Evolutionary conservation across 2,888 invertebrate species (phyloP).

Genomic region (Tachina fera): DNA sequence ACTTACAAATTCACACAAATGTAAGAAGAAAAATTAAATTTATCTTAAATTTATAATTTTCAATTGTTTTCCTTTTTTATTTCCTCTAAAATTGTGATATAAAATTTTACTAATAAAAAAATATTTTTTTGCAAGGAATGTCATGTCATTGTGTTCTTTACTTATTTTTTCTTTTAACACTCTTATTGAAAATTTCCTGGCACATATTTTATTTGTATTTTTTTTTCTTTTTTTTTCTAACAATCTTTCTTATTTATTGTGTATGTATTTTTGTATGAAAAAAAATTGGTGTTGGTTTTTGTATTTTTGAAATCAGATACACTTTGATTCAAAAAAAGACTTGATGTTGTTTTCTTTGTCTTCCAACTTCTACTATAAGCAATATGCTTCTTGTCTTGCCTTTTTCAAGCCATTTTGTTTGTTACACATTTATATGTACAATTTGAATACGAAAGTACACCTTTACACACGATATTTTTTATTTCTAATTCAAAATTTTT

Average conservation of each 20-base stretch:
- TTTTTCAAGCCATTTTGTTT: conserved; percentile 52
- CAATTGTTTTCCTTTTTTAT: neutral
- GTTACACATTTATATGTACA: conserved; percentile 12
- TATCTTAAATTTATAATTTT: conserved; percentile 70
- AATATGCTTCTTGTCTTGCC: conserved; percentile 46
- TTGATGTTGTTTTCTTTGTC: conserved; percentile 51
- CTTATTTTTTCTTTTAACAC: conserved; percentile 18
- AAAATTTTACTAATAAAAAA: conserved; percentile 65
- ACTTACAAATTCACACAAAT: conserved; percentile 82
- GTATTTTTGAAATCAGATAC: neutral
- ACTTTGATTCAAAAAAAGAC: neutral
- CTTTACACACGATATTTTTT: conserved; percentile 12
- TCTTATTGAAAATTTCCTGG: conserved; percentile 39
- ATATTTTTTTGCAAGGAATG: conserved; percentile 49
- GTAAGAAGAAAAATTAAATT: conserved; percentile 76
- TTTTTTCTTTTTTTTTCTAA: conserved; percentile 10
- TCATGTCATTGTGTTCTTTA: conserved; percentile 38
- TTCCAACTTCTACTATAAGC: conserved; percentile 30
- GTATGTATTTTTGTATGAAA: conserved; percentile 49
- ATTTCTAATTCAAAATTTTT: conserved; percentile 11
- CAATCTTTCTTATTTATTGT: conserved; percentile 6
- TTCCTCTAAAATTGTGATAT: conserved; percentile 14
- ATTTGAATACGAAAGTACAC: conserved; percentile 1
- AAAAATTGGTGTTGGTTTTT: conserved; percentile 39
- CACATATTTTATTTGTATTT: conserved; percentile 40